Evolutionary conservation across 2,888 invertebrate genomes (phyloP).

Genomic region (Cinara cedri): DNA sequence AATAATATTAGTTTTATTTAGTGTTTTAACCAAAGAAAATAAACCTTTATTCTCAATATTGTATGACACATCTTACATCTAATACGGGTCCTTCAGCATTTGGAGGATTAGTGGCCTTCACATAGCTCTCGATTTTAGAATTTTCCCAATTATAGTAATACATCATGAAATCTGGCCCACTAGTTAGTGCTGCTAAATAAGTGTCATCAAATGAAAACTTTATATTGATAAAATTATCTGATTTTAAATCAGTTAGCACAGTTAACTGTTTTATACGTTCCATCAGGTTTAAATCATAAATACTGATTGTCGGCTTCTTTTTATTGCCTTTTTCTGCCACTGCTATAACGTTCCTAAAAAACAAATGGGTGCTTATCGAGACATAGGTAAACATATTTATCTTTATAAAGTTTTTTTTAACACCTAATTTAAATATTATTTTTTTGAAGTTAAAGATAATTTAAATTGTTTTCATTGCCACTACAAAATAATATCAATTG

Average conservation of each 20-base stretch:
- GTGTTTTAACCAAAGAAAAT: neutral
- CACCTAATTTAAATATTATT: too few relatives aligned
- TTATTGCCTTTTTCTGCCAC: conserved; percentile 63
- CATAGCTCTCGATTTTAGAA: conserved; percentile 77
- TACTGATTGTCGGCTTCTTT: conserved; percentile 71
- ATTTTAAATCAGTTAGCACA: conserved; percentile 68
- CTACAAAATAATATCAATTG: too few relatives aligned
- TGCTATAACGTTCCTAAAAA: conserved; percentile 70
- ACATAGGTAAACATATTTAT: too few relatives aligned
- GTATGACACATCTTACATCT: conserved; percentile 63
- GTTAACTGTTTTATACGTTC: conserved; percentile 74
- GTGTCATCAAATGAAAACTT: conserved; percentile 84
- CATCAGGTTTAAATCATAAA: conserved; percentile 75
- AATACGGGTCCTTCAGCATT: conserved; percentile 71
- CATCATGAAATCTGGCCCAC: conserved; percentile 82
- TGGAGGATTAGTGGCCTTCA: conserved; percentile 74
- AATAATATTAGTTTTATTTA: neutral
- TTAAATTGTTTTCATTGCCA: too few relatives aligned
- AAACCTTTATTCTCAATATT: neutral
- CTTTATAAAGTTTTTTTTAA: too few relatives aligned
- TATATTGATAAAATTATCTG: conserved; percentile 73
- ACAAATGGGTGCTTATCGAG: too few relatives aligned
- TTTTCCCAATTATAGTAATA: conserved; percentile 83
- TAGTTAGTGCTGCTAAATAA: conserved; percentile 78
- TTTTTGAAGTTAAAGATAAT: too few relatives aligned